Percentiles rank a stretch among this genome's conserved stretches.
These are phyloP conservation scores for Ctenomys sociabilis DNA, from an alignment of 2,113 vertebrate species.

Conservation along the genomic window DNA sequence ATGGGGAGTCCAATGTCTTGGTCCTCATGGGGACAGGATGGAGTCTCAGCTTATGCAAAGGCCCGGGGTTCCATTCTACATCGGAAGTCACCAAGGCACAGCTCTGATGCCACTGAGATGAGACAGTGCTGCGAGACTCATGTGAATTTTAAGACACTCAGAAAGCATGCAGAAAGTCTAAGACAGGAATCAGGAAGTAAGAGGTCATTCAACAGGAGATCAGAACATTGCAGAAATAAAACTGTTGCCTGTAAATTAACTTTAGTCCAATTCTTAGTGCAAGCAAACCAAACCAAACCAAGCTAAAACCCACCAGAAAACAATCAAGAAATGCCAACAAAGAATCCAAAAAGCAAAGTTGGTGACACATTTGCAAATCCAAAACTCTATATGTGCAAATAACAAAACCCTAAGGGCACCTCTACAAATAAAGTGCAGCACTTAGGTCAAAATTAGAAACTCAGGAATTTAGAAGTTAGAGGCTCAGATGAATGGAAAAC, in stretches of 20 bases:
- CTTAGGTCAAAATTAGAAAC: conserved; percentile 41
- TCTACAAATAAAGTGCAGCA: background rate
- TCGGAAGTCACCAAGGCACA: background rate
- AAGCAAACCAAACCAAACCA: background rate
- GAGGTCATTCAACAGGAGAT: background rate
- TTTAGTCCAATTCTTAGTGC: background rate
- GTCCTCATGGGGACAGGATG: background rate
- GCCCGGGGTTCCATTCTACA: background rate
- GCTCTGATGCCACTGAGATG: background rate
- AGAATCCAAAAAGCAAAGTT: conserved; percentile 8
- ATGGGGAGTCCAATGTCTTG: background rate
- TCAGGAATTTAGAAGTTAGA: conserved; percentile 7
- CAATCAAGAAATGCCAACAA: background rate
- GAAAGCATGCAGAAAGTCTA: background rate
- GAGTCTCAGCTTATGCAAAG: background rate
- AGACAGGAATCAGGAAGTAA: background rate
- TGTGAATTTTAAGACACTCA: background rate
- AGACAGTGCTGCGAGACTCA: background rate
- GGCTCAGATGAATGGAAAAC: background rate
- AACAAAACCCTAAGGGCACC: background rate
- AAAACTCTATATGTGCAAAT: background rate
- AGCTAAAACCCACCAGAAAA: background rate
- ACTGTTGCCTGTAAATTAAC: background rate
- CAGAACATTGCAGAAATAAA: background rate
- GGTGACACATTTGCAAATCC: background rate